Conservation (phyloP, 2,888 invertebrate species). For the Cyclophora punctaria region DNA sequence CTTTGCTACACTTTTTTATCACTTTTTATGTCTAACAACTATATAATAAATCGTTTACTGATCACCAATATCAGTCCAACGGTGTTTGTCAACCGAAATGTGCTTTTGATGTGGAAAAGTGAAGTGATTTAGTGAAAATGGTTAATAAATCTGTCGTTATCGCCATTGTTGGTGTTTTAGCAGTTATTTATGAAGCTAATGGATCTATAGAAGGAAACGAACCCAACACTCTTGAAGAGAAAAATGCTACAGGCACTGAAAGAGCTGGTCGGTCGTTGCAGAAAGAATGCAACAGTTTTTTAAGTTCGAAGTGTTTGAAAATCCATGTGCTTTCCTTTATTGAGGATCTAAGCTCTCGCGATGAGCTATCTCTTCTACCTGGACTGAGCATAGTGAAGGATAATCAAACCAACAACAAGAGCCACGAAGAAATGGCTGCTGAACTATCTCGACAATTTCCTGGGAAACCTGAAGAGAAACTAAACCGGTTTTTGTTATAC, state of each 20-base stretch:
- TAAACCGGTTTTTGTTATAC: constrained; percentile 83
- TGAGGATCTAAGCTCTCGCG: constrained; percentile 81
- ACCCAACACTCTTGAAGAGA: constrained; percentile 33
- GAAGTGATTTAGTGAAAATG: constrained; percentile 48
- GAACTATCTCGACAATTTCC: constrained; percentile 85
- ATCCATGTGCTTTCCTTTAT: constrained; percentile 85
- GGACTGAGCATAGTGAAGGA: constrained; percentile 86
- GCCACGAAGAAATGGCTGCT: constrained; percentile 77
- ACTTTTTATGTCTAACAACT: constrained; percentile 41
- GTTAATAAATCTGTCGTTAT: constrained; percentile 35
- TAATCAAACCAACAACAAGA: constrained; percentile 57
- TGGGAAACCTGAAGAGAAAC: constrained; percentile 82
- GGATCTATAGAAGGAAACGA: constrained; percentile 47
- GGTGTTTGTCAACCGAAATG: constrained; percentile 43
- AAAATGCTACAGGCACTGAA: constrained; percentile 25
- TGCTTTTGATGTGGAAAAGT: constrained; percentile 22
- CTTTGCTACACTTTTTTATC: constrained; percentile 26
- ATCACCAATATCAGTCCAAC: constrained; percentile 44
- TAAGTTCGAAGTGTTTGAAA: constrained; percentile 84
- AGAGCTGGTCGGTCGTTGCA: constrained; percentile 51
- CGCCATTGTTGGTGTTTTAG: constrained; percentile 29
- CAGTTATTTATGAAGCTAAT: constrained; percentile 23
- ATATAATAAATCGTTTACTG: constrained; percentile 56
- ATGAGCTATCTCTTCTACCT: constrained; percentile 80
- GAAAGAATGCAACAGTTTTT: constrained; percentile 55